A percentile compares a stretch with the other conserved stretches of the same genome.
Conservation (phyloP, 2,113 vertebrate species). For the Pampusana beccarii region DNA sequence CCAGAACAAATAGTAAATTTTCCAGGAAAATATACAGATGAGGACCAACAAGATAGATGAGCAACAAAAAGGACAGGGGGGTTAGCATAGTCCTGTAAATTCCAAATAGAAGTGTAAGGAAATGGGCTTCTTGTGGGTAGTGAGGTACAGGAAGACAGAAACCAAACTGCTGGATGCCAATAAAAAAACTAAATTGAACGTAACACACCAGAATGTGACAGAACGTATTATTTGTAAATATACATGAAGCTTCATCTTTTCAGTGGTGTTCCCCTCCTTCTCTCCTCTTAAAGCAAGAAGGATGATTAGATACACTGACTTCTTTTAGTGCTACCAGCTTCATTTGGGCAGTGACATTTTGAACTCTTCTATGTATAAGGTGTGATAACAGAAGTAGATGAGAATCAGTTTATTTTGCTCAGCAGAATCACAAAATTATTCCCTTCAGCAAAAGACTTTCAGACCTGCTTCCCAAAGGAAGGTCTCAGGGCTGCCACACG, state of each 20-base stretch:
- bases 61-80: not conserved
- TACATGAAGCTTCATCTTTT: not conserved
- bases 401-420: slow-evolving; percentile 12
- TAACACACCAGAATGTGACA: not conserved
- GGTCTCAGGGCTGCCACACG: slow-evolving; percentile 40
- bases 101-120: not conserved
- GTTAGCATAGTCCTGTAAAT: not conserved
- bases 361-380: not conserved
- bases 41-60: not conserved
- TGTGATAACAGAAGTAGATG: not conserved
- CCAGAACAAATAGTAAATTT: not conserved
- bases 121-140: not conserved
- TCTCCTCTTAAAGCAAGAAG: not conserved
- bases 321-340: not conserved
- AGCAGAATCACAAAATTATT: slow-evolving; percentile 57
- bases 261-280: not conserved
- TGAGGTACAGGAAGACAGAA: not conserved
- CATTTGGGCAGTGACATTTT: not conserved
- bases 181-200: not conserved
- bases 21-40: not conserved
- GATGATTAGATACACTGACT: not conserved
- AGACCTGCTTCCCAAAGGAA: slow-evolving; percentile 57
- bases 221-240: not conserved
- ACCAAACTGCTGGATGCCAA: not conserved
- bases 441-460: slow-evolving; percentile 47